Evolutionary conservation across 2,113 vertebrate species (phyloP).

Genomic region (Aspidoscelis tigris): DNA sequence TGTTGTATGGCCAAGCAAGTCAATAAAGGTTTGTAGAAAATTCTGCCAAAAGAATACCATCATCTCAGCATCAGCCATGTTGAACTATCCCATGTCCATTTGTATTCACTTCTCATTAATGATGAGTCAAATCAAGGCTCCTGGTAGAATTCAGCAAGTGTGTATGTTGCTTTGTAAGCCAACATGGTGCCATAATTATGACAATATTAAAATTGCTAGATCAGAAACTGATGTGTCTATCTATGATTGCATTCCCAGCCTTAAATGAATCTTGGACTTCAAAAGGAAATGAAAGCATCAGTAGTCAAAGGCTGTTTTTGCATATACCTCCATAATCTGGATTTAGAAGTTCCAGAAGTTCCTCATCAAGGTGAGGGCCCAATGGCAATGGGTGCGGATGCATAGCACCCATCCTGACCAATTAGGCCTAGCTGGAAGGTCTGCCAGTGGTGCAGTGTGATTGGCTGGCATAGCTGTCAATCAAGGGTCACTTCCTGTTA

Average conservation of each 20-base stretch:
- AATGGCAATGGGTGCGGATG: too few species aligned
- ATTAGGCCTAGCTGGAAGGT: too few species aligned
- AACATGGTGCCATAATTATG: background rate
- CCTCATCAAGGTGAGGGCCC: too few species aligned
- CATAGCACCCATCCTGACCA: too few species aligned
- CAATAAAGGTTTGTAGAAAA: background rate
- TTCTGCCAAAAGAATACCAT: background rate
- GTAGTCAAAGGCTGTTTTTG: background rate
- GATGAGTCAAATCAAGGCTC: background rate
- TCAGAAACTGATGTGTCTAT: background rate
- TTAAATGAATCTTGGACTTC: background rate
- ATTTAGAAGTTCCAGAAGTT: too few species aligned
- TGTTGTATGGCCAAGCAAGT: background rate
- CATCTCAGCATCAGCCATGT: background rate
- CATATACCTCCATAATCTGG: too few species aligned
- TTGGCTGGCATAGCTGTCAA: too few species aligned
- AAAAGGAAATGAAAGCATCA: background rate
- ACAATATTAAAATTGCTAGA: background rate
- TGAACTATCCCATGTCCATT: background rate
- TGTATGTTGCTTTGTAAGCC: background rate
- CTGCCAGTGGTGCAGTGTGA: too few species aligned
- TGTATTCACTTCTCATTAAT: background rate
- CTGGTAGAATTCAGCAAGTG: constrained; percentile 6
- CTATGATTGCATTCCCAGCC: background rate
- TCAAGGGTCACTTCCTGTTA: too few species aligned